phyloP scores from a whole-genome alignment of 2,797 vertebrate species.

The Propithecus perrieri region DNA sequence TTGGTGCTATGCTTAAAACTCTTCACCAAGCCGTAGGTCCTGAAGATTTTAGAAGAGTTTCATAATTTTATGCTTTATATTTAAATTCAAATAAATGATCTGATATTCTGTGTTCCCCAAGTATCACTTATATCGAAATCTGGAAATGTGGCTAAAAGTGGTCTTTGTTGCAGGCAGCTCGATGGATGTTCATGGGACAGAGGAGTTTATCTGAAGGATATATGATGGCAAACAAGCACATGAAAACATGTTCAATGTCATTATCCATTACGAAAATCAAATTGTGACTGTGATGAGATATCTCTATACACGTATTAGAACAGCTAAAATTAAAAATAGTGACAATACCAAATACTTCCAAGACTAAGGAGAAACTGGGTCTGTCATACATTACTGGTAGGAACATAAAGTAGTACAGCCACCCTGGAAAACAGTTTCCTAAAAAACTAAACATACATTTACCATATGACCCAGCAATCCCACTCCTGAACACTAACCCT shows the following conservation, averaged over 20 bases:
- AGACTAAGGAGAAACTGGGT: not conserved
- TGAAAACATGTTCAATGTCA: not conserved
- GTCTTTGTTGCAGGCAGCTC: not conserved
- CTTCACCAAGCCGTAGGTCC: not conserved
- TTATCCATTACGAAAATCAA: not conserved
- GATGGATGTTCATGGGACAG: not conserved
- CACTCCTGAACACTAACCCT: not conserved
- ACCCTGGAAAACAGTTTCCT: not conserved
- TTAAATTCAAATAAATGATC: not conserved
- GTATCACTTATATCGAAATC: not conserved
- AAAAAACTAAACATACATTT: not conserved
- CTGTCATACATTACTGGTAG: not conserved
- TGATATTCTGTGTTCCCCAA: not conserved
- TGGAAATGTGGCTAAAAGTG: not conserved
- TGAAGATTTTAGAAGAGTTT: not conserved
- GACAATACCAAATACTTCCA: not conserved
- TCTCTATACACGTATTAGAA: not conserved
- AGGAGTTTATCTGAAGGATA: not conserved
- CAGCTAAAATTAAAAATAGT: not conserved
- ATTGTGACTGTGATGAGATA: not conserved
- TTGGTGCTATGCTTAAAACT: conserved; percentile 7
- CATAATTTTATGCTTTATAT: not conserved
- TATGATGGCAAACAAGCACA: not conserved
- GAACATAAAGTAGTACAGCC: not conserved
- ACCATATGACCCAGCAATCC: not conserved